A percentile compares a stretch with the other conserved stretches of the same genome.
phyloP scores from a whole-genome alignment of 53 echinoderm and acorn worm genomes.

The Echinometra lucunter region DNA sequence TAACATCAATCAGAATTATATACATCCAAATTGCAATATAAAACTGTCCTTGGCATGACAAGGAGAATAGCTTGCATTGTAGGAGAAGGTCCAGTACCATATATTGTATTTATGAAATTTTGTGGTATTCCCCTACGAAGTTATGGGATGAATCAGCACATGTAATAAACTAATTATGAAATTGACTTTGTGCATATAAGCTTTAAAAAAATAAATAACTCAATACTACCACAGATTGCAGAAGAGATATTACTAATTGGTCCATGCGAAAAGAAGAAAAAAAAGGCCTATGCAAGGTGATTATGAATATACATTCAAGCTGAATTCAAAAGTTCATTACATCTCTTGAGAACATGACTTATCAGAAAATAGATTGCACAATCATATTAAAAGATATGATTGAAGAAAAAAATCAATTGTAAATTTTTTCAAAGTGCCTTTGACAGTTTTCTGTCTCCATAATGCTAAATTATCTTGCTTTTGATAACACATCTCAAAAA shows the following conservation, averaged over 20 bases:
- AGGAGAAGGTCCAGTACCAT: not conserved
- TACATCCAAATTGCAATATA: conserved; percentile 40
- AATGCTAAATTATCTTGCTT: not conserved
- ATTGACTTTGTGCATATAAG: not conserved
- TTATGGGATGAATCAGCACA: not conserved
- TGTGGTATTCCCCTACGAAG: not conserved
- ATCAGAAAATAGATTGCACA: not conserved
- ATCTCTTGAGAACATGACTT: not conserved
- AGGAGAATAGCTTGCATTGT: not conserved
- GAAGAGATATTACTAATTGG: not conserved
- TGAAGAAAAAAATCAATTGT: not conserved
- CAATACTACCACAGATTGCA: not conserved
- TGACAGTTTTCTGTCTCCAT: not conserved
- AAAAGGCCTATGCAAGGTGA: conserved; percentile 39
- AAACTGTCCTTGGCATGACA: not conserved
- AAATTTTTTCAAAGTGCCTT: not conserved
- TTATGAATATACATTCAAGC: no score
- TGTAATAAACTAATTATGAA: not conserved
- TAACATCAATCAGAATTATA: conserved; percentile 35
- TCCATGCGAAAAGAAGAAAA: conserved; percentile 13
- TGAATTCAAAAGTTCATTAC: not conserved
- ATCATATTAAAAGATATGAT: not conserved
- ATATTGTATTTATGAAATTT: not conserved
- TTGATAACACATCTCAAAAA: no score
- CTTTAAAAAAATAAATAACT: not conserved